Conservation (phyloP, 2,888 invertebrate genomes). For the Pandemis cinnamomeana region DNA sequence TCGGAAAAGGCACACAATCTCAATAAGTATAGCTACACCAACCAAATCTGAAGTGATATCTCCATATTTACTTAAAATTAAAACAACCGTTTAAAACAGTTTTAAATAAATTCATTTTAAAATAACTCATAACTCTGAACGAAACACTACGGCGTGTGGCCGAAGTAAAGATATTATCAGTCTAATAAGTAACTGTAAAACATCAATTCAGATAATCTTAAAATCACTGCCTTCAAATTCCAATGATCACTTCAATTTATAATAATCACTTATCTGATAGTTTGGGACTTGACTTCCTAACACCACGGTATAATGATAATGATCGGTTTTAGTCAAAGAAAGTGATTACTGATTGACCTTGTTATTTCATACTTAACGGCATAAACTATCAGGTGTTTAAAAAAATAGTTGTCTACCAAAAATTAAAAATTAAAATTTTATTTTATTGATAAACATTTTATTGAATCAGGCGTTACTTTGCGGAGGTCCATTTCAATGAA, state of each 20-base stretch:
- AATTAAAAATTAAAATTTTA: no score
- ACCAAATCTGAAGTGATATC: no score
- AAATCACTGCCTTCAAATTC: conserved; percentile 47
- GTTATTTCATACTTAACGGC: neutral
- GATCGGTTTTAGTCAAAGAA: conserved; percentile 5
- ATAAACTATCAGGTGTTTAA: neutral
- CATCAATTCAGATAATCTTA: conserved; percentile 42
- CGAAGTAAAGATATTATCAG: conserved; percentile 44
- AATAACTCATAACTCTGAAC: neutral
- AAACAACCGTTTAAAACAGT: no score
- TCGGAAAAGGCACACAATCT: no score
- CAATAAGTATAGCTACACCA: no score
- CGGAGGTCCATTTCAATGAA: no score
- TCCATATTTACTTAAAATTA: no score
- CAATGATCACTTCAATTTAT: conserved; percentile 46
- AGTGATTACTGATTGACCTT: neutral
- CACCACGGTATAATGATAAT: conserved; percentile 26
- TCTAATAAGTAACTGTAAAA: conserved; percentile 49
- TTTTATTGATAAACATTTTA: no score
- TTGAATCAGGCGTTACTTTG: no score
- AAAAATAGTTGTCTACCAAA: no score
- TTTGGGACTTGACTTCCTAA: conserved; percentile 31
- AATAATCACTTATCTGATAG: conserved; percentile 47
- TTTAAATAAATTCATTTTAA: neutral
- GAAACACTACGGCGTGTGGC: conserved; percentile 35